Conservation (phyloP, 2,113 vertebrate species). For the Amazona vittata region DNA sequence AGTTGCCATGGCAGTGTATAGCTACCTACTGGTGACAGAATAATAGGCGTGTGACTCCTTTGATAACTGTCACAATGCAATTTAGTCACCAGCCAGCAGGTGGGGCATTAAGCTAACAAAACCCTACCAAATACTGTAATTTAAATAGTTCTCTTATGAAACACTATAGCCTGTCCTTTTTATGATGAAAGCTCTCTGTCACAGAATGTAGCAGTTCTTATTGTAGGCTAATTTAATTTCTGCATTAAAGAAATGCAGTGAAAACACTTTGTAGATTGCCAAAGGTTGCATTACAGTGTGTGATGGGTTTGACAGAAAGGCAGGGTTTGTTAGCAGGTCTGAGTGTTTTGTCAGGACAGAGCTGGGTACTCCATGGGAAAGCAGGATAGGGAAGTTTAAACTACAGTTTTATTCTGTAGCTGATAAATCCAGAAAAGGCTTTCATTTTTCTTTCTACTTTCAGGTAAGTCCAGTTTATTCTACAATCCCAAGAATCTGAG, state of each 20-base stretch:
- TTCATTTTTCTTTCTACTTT: not conserved
- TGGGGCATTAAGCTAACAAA: constrained; percentile 68
- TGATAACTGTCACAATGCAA: not conserved
- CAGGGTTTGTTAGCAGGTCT: not conserved
- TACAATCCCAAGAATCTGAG: not conserved
- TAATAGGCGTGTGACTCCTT: not conserved
- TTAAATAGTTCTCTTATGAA: not conserved
- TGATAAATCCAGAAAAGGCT: not conserved
- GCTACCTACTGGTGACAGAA: not conserved
- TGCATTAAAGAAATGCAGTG: not conserved
- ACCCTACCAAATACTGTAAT: not conserved
- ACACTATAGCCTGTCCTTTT: not conserved
- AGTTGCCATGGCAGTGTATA: constrained; percentile 35
- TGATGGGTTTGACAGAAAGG: not conserved
- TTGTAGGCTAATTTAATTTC: not conserved
- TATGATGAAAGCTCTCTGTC: not conserved
- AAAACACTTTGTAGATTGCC: not conserved
- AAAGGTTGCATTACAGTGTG: fast-evolving
- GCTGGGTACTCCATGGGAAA: not conserved
- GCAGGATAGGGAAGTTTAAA: not conserved
- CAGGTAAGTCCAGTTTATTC: not conserved
- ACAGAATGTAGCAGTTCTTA: not conserved
- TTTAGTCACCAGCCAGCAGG: constrained; percentile 57
- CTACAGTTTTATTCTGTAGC: not conserved
- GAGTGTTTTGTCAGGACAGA: not conserved